Percentiles rank a stretch among this genome's conserved stretches.
These are phyloP conservation scores for Simalia tracyae DNA, from an alignment of 2,797 vertebrate species.

Conservation along the genomic window DNA sequence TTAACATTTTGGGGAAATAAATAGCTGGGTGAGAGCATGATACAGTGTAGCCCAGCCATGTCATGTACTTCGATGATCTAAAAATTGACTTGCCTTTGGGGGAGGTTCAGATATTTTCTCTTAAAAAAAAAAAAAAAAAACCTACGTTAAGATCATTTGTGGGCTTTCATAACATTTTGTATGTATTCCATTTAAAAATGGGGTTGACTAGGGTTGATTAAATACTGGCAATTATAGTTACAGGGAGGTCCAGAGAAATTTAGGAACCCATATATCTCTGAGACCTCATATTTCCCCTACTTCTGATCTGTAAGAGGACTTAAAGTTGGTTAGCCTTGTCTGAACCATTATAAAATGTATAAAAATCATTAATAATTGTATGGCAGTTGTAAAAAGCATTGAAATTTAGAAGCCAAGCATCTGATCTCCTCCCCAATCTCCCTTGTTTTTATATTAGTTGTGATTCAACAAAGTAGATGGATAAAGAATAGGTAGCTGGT, in stretches of 20 bases:
- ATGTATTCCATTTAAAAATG: background rate
- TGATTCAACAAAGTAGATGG: background rate
- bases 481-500: conserved; percentile 23
- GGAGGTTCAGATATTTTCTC: background rate
- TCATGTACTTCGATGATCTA: background rate
- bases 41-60: background rate
- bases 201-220: background rate
- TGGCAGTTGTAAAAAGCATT: background rate
- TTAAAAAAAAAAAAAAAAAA: no score
- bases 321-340: background rate
- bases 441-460: background rate
- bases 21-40: background rate
- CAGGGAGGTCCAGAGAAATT: background rate
- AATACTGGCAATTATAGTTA: background rate
- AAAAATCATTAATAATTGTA: background rate
- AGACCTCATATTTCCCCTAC: background rate
- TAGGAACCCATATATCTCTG: background rate
- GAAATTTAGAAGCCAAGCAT: background rate
- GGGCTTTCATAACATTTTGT: background rate
- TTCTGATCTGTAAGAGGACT: background rate
- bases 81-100: background rate
- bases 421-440: no score
- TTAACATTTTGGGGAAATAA: background rate
- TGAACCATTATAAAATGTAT: background rate
- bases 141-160: background rate